Evolutionary conservation across 2,113 vertebrate genomes (phyloP), one percentile per base, ranked within the genome.

Genomic region (Austrofundulus limnaeus): DNA sequence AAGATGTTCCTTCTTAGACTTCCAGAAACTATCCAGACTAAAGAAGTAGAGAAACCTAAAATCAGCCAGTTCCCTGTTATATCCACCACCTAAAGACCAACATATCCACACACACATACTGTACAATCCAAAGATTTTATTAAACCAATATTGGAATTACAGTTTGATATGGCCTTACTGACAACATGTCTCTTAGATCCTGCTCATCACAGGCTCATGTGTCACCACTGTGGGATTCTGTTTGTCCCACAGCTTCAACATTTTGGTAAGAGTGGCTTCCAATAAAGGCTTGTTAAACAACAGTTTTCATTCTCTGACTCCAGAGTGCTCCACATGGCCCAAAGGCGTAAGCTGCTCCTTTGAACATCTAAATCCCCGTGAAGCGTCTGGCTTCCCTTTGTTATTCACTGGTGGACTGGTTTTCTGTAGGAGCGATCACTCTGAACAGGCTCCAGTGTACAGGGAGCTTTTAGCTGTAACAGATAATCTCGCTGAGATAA

Each of bases 241-340:
- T 87, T 87, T 86, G 85, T 87, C 85, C 82, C 87, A 85, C 76
- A 89, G 85, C 87, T 75, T 81, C 74, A 78, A 82, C 74, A 81
- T 77, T 87, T 82, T 77, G 71, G 83, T 28, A 28, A 28, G 25
- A 28, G 25, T 28, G 3, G 25, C 25, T 28, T 28, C 25, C 25
- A 28, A 28, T 28, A 81, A 70, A 69, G 65, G 78, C 81, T 87
- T 75, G 71, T 85, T 85, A 81, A 81, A 78, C 77, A 28, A 70
- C 37, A 63, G 20, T 73, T 72, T 51, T 60, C 64, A 53, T 20
- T 76, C 62, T 75, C 76, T 5, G 63, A 3, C 52, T 87, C 66
- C 84, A 81, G 66, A 85, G 85, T 87, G 86, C 80, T 83, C 82
- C 42, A 84, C 73, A 78, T 70, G 82, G 85, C 85, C 87, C 85